Evolutionary conservation across 2,888 invertebrate genomes (phyloP), one percentile per base, ranked within the genome.

Genomic region (Macrosoma leucophasiata): DNA sequence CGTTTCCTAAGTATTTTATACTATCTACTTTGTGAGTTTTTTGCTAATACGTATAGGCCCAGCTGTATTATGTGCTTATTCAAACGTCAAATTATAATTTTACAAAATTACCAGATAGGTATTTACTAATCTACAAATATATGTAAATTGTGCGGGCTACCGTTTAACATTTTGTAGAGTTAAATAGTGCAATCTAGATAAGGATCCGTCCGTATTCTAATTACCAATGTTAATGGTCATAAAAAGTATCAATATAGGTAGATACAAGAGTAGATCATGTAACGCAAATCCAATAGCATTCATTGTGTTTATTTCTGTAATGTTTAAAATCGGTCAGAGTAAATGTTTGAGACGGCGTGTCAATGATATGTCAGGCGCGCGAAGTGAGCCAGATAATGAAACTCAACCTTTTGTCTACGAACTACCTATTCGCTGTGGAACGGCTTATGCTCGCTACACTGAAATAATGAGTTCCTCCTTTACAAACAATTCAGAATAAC

Each of bases 381-480:
- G 56, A 52, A 58, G 47, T 55, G 55, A 58, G 54, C 50, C 49
- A 58, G 56, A 62, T 68, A 68, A 70, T 70, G 51, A 52, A 61
- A 50, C 46, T 57, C 56, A 50, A 58, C 58, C 64, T 67, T 73
- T 70, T 72, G 68, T 69, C 53, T 55, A 41, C 49, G 46, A 53
- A 44, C 52, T 53, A 57, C 54, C 42, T 42, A 29, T 35, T 48
- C 32, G 36, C 46, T 43, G 41, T 42, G 49, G 46, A 57, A 52
- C 52, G 51, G 48, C 51, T 52, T 51, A 47, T 48, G 49, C 45
- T 52, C 46, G 49, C 46, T 55, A 50, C 52, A 42, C 50, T 48
- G 47, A 58, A 60, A 65, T 72, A 66, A 70, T 69, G 58, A 66
- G 58, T 55, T 49, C 52, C 55, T 59, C 55, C 56, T 58, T 60